phyloP scores from a whole-genome alignment of 1,140 invertebrate species.

The Pygmarrhopalites habei region DNA sequence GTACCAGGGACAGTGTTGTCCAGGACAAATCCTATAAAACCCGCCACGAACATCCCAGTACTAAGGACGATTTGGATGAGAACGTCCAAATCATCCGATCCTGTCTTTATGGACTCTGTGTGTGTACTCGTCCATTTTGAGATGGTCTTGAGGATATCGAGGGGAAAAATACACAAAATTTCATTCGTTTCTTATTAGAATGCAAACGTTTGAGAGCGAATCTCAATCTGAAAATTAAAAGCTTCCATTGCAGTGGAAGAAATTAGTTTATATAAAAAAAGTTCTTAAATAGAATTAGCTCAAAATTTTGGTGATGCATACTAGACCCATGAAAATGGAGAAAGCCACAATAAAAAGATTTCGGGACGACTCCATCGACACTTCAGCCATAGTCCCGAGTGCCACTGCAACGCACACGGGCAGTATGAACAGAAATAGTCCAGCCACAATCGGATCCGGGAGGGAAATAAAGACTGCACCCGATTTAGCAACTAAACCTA shows the following conservation, averaged over 20 bases:
- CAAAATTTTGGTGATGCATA: too few species aligned
- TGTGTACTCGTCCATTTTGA: slow-evolving; percentile 42
- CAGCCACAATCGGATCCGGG: slow-evolving; percentile 48
- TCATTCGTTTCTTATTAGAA: too few species aligned
- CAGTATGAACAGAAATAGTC: slow-evolving; percentile 78
- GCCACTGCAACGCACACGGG: slow-evolving; percentile 59
- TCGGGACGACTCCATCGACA: slow-evolving; percentile 66
- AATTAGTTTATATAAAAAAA: too few species aligned
- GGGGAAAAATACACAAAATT: too few species aligned
- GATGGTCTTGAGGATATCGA: slow-evolving; percentile 45
- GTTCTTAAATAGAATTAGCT: too few species aligned
- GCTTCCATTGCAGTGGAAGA: too few species aligned
- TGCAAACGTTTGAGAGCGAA: too few species aligned
- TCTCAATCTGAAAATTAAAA: too few species aligned
- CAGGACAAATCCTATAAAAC: slow-evolving; percentile 47
- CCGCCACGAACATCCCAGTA: slow-evolving; percentile 54
- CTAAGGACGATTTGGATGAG: slow-evolving; percentile 69
- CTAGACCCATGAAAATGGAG: slow-evolving; percentile 73
- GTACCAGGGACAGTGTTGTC: slow-evolving; percentile 50
- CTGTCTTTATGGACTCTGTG: slow-evolving; percentile 55
- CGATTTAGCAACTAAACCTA: slow-evolving; percentile 71
- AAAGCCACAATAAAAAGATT: slow-evolving; percentile 82
- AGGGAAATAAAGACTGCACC: slow-evolving; percentile 79
- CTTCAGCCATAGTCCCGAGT: slow-evolving; percentile 60
- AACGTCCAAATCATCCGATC: slow-evolving; percentile 59